Evolutionary conservation across 2,797 vertebrate genomes (phyloP).

Genomic region (Intellagama lesueurii): DNA sequence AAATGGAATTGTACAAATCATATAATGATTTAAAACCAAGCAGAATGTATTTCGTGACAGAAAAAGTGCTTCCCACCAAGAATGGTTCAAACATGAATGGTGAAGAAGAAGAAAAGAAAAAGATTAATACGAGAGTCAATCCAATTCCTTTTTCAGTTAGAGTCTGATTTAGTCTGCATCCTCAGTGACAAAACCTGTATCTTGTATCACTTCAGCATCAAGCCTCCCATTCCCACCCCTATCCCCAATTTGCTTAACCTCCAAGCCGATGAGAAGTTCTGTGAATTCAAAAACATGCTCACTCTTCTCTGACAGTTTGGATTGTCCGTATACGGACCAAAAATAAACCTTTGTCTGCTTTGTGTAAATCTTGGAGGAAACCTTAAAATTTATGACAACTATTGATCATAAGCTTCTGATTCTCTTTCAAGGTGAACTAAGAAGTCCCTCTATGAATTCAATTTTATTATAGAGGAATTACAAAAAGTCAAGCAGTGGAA

Average conservation of each 20-base stretch:
- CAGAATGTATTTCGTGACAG: background rate
- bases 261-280: background rate
- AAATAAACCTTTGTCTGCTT: background rate
- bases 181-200: background rate
- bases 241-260: background rate
- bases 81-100: background rate
- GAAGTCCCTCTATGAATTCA: too few species aligned
- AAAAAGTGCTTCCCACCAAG: background rate
- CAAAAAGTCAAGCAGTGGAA: background rate
- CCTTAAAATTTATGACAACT: background rate
- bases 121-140: background rate
- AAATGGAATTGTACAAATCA: background rate
- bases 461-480: too few species aligned
- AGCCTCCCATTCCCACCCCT: background rate
- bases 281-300: background rate
- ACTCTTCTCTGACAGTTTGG: background rate
- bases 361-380: background rate
- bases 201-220: background rate
- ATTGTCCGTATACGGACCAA: background rate
- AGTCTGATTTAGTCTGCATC: background rate
- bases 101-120: background rate
- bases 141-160: background rate
- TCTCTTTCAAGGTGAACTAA: too few species aligned
- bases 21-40: background rate
- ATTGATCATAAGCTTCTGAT: too few species aligned